Evolutionary conservation across 2,797 vertebrate species (phyloP), one percentile per base, ranked within the genome.

Genomic region (Gambusia yucatana): DNA sequence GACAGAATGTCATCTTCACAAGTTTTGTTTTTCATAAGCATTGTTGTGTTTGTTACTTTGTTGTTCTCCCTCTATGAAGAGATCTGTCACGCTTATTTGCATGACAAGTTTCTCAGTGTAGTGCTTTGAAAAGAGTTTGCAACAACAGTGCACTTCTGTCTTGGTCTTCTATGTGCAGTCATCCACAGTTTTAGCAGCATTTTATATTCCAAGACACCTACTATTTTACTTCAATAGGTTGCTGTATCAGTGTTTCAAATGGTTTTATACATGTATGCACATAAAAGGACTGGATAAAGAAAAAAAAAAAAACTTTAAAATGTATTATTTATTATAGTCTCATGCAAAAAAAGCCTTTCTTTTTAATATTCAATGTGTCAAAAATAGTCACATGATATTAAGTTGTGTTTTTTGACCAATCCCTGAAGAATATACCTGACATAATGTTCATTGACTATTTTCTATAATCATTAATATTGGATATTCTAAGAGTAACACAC

Each of bases 31-130:
- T 86, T 82, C 82, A 84, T 93, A 91, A 94, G 93, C 89, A 93
- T 91, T 93, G 90, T 92, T 91, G 85, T 92, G 89, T 89, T 89
- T 93, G 82, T 93, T 87, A 88, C 89, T 92, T 91, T 93, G 91
- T 95, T 94, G 80, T 86, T 78, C 75, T 81, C 69, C 80, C 81
- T 89, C 84, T 91, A 82, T 89, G 87, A 93, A 91, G 87, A 92
- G 92, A 95, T 94, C 92, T 92, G 92, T 93, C 89, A 89, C 81
- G 82, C 57, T 87, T 79, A 94, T 94, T 94, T 93, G 89, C 93
- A 94, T 94, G 90, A 93, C 92, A 92, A 84, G 89, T 90, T 90
- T 92, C 91, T 85, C 86, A 78, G 88, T 87, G 90, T 91, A 76
- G 59, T 71, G 77, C 83, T 90, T 87, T 86, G 87, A 88, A 78